These are phyloP conservation scores for Theropithecus gelada DNA, from an alignment of 2,113 vertebrate genomes.

Conservation along the genomic window DNA sequence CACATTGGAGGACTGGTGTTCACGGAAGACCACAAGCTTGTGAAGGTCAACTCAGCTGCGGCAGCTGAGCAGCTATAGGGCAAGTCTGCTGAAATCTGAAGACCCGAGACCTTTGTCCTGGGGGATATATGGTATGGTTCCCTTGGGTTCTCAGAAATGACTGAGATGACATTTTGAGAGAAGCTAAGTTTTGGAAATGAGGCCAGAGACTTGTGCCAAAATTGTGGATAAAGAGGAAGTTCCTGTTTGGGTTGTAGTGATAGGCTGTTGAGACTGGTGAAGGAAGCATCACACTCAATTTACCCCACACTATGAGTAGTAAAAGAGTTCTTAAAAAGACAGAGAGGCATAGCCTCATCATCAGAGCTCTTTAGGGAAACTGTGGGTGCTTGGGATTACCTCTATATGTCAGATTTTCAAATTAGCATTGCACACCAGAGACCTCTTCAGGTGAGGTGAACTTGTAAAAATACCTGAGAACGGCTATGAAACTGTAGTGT, in stretches of 20 bases:
- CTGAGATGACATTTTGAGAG: not conserved
- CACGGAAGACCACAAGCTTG: not conserved
- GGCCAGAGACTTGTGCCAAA: not conserved
- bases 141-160: not conserved
- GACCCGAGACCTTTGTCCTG: not conserved
- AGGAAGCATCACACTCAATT: not conserved
- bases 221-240: not conserved
- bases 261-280: not conserved
- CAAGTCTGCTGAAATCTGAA: not conserved
- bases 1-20: rapidly evolving
- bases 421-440: not conserved
- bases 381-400: not conserved
- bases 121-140: rapidly evolving
- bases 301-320: not conserved
- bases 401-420: not conserved
- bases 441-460: not conserved
- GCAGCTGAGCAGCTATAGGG: not conserved
- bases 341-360: rapidly evolving
- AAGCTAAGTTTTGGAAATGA: slow-evolving; percentile 14
- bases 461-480: not conserved
- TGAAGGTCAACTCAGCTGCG: not conserved
- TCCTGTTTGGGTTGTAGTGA: not conserved
- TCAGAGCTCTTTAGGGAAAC: not conserved
- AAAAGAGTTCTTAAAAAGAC: not conserved
- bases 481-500: not conserved